Evolutionary conservation across 2,888 invertebrate species (phyloP), one percentile per base, ranked within the genome.

Genomic region (Drosophila histrio): DNA sequence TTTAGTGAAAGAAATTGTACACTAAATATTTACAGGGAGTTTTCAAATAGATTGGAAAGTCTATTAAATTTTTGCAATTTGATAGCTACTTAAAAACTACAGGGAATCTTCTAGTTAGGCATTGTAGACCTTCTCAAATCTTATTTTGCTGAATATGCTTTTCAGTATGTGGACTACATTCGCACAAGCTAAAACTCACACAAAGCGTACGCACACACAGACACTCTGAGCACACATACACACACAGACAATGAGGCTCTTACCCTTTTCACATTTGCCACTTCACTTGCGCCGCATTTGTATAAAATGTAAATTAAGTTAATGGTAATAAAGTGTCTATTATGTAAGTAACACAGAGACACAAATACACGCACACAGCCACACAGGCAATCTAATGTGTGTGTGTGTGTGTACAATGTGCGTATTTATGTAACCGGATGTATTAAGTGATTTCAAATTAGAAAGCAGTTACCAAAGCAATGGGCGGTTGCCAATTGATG

Each of bases 241-340:
- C 11, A 57, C 19, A 52, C 30, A 38, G 3, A 39, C 38, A 63
- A 60, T 59, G 56, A 32, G 47, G 53, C 46, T 62, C 66, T 79
- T 64, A 73, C 77, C 79, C 72, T 64, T 74, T 76, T 79, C 64
- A 61, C 65, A 38, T 68, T 70, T 59, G 71, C 54, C 72, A 67
- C 66, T 77, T 69, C 46, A 64, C 54, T 62, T 69, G 75, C 65
- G 77, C 53, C 75, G 64, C 79, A 82, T 85, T 85, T 75, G 78
- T 75, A 82, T 82, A 65, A 82, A 79, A 82, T 82, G 76, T 78
- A 79, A 85, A 82, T 85, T 71, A 71, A 82, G 83, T 82, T 85
- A 79, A 85, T 79, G 82, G 78, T 79, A 82, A 82, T 82, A 82
- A 82, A 85, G 86, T 82, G 86, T 71, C 78, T 79, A 82, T 85